Conservation (phyloP, 1,140 invertebrate genomes). For the Brachionus rotundiformis region DNA sequence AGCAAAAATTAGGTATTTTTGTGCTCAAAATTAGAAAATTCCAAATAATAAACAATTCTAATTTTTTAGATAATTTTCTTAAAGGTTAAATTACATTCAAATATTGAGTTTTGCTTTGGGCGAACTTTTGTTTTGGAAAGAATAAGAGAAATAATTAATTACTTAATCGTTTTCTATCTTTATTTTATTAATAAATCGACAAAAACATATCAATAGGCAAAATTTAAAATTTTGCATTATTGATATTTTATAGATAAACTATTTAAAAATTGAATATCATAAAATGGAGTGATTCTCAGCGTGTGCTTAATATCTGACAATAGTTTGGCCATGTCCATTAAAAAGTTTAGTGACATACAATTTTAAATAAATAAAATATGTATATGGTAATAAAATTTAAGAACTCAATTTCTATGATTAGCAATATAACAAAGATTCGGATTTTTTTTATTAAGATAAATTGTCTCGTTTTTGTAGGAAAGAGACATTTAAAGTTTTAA, state of each 20-base stretch:
- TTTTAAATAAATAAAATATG: background rate
- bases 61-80: constrained; percentile 13
- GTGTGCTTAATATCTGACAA: background rate
- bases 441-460: background rate
- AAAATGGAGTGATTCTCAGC: background rate
- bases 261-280: background rate
- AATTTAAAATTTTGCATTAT: background rate
- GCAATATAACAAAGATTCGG: background rate
- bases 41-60: background rate
- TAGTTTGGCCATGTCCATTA: background rate
- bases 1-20: background rate
- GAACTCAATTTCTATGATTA: background rate
- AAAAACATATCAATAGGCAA: background rate
- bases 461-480: background rate
- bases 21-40: background rate
- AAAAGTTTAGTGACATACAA: background rate
- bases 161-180: constrained; percentile 1
- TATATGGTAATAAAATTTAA: background rate
- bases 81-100: constrained; percentile 14
- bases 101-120: background rate
- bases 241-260: background rate
- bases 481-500: constrained; percentile 12
- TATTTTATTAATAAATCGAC: background rate
- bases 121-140: background rate
- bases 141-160: background rate